Evolutionary conservation across 2,797 vertebrate genomes (phyloP).

Genomic region (Lacerta agilis): DNA sequence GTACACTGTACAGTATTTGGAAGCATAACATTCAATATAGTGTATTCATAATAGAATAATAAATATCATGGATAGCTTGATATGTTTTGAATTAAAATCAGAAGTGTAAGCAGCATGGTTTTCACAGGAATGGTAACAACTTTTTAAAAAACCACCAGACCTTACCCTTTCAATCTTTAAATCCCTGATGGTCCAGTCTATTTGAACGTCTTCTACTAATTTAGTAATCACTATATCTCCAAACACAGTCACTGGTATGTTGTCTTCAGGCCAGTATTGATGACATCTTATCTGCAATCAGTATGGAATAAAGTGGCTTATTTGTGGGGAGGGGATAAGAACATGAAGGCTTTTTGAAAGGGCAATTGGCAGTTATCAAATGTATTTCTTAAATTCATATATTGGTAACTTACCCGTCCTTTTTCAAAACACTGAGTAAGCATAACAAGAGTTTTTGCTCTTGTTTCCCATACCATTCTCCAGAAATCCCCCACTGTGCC

Average conservation of each 20-base stretch:
- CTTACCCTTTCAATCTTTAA: slow-evolving; percentile 96
- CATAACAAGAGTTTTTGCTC: slow-evolving; percentile 94
- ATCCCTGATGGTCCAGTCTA: slow-evolving; percentile 95
- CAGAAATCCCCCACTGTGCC: slow-evolving; percentile 98
- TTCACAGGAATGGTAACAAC: background rate
- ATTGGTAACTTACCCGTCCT: slow-evolving; percentile 88
- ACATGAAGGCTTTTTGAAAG: slow-evolving; percentile 30
- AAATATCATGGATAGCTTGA: background rate
- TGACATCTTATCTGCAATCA: slow-evolving; percentile 93
- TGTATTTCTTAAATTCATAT: slow-evolving; percentile 15
- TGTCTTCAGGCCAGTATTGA: slow-evolving; percentile 98
- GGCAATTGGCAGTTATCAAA: slow-evolving; percentile 31
- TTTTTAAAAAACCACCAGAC: background rate
- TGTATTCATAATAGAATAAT: slow-evolving; percentile 1
- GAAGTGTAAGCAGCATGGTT: background rate
- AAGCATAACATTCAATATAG: background rate
- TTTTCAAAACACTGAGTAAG: slow-evolving; percentile 98
- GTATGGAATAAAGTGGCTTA: slow-evolving; percentile 19
- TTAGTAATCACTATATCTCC: slow-evolving; percentile 98
- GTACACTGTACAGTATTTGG: too few species aligned
- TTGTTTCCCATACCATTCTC: slow-evolving; percentile 99
- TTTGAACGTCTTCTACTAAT: slow-evolving; percentile 89
- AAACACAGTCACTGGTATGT: slow-evolving; percentile 97
- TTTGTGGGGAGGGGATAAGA: background rate
- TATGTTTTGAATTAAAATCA: slow-evolving; percentile 23